These are phyloP conservation scores for Scopus umbretta DNA, from an alignment of 2,113 vertebrate species.

Conservation along the genomic window DNA sequence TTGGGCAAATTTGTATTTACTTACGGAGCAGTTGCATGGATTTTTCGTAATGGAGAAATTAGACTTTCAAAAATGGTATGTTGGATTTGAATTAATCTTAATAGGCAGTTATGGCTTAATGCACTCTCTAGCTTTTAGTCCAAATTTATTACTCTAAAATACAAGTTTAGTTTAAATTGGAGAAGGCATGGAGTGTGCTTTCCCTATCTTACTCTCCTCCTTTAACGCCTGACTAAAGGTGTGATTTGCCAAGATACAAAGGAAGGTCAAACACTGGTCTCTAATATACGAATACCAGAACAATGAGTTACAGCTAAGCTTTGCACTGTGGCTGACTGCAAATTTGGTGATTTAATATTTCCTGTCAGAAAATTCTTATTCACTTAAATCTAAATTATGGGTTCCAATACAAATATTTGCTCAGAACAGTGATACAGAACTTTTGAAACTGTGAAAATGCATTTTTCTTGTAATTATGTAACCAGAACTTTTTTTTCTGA, in stretches of 20 bases:
- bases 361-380: not conserved
- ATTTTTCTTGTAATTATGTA: not conserved
- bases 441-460: not conserved
- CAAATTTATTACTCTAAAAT: conserved; percentile 23
- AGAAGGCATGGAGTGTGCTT: not conserved
- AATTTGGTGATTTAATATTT: not conserved
- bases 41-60: not conserved
- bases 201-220: not conserved
- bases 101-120: not conserved
- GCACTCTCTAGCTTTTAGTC: not conserved
- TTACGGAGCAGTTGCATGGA: not conserved
- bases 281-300: not conserved
- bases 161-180: not conserved
- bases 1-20: conserved; percentile 9
- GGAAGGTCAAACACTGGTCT: not conserved
- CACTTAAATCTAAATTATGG: not conserved
- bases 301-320: not conserved
- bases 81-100: conserved; percentile 20
- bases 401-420: not conserved
- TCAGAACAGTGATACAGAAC: not conserved
- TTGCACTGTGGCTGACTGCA: not conserved
- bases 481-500: not conserved
- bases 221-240: not conserved
- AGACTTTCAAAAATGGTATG: not conserved
- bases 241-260: not conserved